Percentiles rank a stretch among this genome's conserved stretches.
Evolutionary conservation across 2,888 invertebrate genomes (phyloP).

Genomic region (Hesperia comma): DNA sequence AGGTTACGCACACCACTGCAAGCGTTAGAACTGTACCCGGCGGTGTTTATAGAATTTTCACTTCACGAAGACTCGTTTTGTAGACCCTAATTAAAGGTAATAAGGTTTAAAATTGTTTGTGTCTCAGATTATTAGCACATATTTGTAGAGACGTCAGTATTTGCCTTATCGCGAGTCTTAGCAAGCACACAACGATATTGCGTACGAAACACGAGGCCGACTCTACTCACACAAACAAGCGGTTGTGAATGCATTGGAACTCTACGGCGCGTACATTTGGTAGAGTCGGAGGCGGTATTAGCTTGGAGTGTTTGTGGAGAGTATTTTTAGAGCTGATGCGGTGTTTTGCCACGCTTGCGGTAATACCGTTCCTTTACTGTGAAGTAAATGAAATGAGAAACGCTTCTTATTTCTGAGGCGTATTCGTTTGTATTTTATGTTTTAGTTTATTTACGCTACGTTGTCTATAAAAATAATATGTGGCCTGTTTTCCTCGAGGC

Average conservation of each 20-base stretch:
- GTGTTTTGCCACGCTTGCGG: conserved; percentile 61
- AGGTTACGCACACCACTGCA: conserved; percentile 32
- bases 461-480: background rate
- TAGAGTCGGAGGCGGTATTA: conserved; percentile 66
- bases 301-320: conserved; percentile 57
- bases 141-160: conserved; percentile 29
- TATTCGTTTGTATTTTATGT: background rate
- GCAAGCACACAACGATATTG: conserved; percentile 33
- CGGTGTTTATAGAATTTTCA: conserved; percentile 29
- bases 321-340: conserved; percentile 81
- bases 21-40: conserved; percentile 27
- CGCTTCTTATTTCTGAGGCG: conserved; percentile 12
- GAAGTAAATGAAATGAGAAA: conserved; percentile 46
- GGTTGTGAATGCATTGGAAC: conserved; percentile 39
- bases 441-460: background rate
- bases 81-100: background rate
- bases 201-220: conserved; percentile 4
- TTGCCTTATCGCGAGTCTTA: conserved; percentile 35
- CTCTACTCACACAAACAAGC: conserved; percentile 45
- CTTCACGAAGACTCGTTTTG: background rate
- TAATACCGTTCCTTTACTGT: conserved; percentile 57
- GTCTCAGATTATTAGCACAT: background rate
- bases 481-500: background rate
- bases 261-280: conserved; percentile 50
- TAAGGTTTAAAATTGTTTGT: conserved; percentile 15